phyloP scores from a whole-genome alignment of 2,888 invertebrate genomes.

The Cosmopolites sordidus region DNA sequence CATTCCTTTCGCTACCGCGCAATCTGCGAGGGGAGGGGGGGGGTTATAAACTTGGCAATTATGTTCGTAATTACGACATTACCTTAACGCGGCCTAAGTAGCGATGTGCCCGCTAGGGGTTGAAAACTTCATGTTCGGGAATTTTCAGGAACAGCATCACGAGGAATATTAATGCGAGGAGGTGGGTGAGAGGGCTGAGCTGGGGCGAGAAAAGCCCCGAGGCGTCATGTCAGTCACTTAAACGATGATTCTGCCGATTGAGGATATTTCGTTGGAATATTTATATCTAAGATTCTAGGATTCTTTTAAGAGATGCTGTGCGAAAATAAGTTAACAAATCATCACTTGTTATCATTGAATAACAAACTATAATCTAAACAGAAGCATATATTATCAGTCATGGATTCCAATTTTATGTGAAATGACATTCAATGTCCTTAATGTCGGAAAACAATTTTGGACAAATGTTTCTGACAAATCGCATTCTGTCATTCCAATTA shows the following conservation, averaged over 20 bases:
- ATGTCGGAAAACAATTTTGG: too few relatives aligned
- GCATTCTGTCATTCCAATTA: too few relatives aligned
- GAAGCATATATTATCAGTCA: too few relatives aligned
- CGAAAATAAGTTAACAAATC: too few relatives aligned
- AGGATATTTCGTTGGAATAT: too few relatives aligned
- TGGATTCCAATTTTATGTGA: too few relatives aligned
- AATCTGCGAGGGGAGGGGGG: slow-evolving; percentile 2
- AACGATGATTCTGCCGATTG: not conserved
- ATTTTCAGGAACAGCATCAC: slow-evolving; percentile 4
- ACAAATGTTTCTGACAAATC: too few relatives aligned
- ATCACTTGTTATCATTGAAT: too few relatives aligned
- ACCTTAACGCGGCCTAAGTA: slow-evolving; percentile 27
- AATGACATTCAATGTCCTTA: too few relatives aligned
- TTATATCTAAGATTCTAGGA: too few relatives aligned
- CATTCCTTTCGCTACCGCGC: not conserved
- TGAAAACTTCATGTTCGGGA: slow-evolving; percentile 14
- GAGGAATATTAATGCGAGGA: not conserved
- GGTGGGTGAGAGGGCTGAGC: not conserved
- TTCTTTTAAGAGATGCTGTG: too few relatives aligned
- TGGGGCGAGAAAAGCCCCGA: not conserved
- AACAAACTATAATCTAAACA: too few relatives aligned
- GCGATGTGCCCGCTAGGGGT: slow-evolving; percentile 13
- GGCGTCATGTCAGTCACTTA: not conserved
- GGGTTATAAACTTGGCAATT: slow-evolving; percentile 30
- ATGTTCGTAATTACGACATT: slow-evolving; percentile 33